Percentiles rank a stretch among this genome's conserved stretches.
Evolutionary conservation across 2,113 vertebrate genomes (phyloP).

Genomic region (Fulmarus glacialis): DNA sequence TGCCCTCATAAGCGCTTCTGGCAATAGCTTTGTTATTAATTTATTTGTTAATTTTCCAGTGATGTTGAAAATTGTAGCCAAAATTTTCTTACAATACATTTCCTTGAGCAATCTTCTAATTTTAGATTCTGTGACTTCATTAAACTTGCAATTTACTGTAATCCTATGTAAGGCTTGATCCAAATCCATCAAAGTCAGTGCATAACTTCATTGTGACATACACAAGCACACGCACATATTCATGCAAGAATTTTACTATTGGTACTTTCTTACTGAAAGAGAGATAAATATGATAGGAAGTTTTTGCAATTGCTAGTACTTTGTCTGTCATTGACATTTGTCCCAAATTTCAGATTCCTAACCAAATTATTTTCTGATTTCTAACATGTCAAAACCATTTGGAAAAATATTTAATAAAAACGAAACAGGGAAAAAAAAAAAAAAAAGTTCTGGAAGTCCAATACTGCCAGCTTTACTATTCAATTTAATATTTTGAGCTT

Average conservation of each 20-base stretch:
- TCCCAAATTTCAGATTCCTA: neutral
- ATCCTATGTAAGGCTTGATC: neutral
- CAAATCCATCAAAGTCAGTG: neutral
- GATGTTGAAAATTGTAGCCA: slow-evolving; percentile 35
- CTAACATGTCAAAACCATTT: neutral
- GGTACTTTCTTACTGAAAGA: neutral
- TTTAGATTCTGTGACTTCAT: slow-evolving; percentile 22
- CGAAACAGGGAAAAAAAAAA: neutral
- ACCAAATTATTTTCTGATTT: neutral
- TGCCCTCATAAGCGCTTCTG: neutral
- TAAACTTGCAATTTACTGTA: neutral
- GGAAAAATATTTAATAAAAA: neutral
- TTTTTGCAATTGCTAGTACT: neutral
- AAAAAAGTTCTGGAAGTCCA: neutral
- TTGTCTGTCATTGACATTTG: neutral
- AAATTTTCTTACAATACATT: slow-evolving; percentile 31
- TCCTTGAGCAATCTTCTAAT: slow-evolving; percentile 22
- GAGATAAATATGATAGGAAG: neutral
- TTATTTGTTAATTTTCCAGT: slow-evolving; percentile 58
- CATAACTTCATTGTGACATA: neutral
- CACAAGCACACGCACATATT: neutral
- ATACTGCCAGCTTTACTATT: neutral
- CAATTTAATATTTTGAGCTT: neutral
- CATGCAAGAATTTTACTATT: neutral
- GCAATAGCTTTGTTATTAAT: slow-evolving; percentile 47